Conservation (phyloP, 2,797 vertebrate species). For the Caiman crocodilus region DNA sequence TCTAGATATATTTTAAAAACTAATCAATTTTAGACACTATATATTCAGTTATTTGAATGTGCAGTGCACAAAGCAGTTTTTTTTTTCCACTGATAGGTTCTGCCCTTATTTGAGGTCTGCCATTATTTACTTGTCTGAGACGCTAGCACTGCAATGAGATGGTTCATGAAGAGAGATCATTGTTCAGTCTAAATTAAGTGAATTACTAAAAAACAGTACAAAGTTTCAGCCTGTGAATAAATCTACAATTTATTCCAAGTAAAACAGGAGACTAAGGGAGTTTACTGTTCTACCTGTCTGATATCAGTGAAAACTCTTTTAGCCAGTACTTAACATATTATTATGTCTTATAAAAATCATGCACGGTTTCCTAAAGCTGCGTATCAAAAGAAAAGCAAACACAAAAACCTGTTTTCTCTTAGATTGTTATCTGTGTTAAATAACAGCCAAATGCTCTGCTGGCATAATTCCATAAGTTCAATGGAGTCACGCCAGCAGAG, state of each 20-base stretch:
- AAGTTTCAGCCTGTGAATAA: not conserved
- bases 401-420: slow-evolving; percentile 63
- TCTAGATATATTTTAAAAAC: not conserved
- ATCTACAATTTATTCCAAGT: not conserved
- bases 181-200: not conserved
- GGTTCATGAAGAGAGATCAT: not conserved
- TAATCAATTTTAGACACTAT: not conserved
- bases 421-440: slow-evolving; percentile 65
- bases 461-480: slow-evolving; percentile 51
- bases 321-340: slow-evolving; percentile 6
- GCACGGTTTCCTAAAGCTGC: slow-evolving; percentile 36
- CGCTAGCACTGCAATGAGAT: not conserved
- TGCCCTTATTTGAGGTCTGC: not conserved
- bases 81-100: not conserved
- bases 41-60: not conserved
- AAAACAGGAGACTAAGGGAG: not conserved
- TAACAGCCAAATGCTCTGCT: slow-evolving; percentile 60
- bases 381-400: slow-evolving; percentile 62
- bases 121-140: slow-evolving; percentile 9
- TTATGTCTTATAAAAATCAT: slow-evolving; percentile 37
- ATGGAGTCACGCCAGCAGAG: slow-evolving; percentile 39
- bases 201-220: not conserved
- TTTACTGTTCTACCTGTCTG: not conserved
- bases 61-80: not conserved
- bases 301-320: not conserved